Evolutionary conservation across 2,888 invertebrate genomes (phyloP).

Genomic region (Cephus pygmeus): DNA sequence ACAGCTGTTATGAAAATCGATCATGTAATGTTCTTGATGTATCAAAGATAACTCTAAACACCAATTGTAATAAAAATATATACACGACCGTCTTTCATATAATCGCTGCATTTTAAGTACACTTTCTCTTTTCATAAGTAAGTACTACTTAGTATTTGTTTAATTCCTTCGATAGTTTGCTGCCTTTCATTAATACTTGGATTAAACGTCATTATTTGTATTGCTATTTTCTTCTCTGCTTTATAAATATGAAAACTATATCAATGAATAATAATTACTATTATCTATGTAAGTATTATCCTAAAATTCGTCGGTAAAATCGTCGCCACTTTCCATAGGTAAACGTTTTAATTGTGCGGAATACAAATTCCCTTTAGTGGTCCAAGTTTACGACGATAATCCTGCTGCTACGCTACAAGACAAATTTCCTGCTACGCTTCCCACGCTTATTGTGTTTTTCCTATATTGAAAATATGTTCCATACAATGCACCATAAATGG

Average conservation of each 20-base stretch:
- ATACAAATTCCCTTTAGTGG: not conserved
- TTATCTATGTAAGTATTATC: slow-evolving; percentile 15
- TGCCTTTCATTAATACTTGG: slow-evolving; percentile 46
- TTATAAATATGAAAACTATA: slow-evolving; percentile 16
- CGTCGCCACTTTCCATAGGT: not conserved
- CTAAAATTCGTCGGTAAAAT: slow-evolving; percentile 13
- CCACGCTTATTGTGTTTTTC: too few species aligned
- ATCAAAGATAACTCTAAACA: slow-evolving; percentile 1
- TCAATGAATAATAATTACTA: slow-evolving; percentile 9
- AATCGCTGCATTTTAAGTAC: slow-evolving; percentile 39
- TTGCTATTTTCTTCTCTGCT: slow-evolving; percentile 14
- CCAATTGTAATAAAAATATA: not conserved
- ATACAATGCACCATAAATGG: not conserved
- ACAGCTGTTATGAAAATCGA: not conserved
- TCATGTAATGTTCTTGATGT: not conserved
- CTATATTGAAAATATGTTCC: not conserved
- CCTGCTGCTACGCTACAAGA: not conserved
- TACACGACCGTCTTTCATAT: not conserved
- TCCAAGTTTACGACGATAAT: not conserved
- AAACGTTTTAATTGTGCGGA: not conserved
- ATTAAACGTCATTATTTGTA: slow-evolving; percentile 19
- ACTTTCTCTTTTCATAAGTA: slow-evolving; percentile 45
- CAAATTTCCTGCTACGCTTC: not conserved
- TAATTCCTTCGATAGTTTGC: slow-evolving; percentile 42
- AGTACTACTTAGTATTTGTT: slow-evolving; percentile 46